Evolutionary conservation across 2,797 vertebrate genomes (phyloP).

Genomic region (Chromis chromis): DNA sequence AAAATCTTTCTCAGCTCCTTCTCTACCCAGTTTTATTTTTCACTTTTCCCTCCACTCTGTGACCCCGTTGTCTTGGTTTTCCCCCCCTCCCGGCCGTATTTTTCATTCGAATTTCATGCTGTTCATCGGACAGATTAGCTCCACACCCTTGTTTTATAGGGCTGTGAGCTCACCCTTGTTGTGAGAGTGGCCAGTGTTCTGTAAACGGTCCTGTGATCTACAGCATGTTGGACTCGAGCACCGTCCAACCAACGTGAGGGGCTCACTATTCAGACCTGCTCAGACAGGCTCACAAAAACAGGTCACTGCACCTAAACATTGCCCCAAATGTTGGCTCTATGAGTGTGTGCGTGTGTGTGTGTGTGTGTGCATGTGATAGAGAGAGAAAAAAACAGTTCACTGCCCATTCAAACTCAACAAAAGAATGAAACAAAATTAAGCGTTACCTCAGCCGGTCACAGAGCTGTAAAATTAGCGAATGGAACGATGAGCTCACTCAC

Average conservation of each 20-base stretch:
- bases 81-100: conserved; percentile 19
- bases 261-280: conserved; percentile 50
- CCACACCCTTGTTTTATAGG: conserved; percentile 75
- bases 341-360: conserved; percentile 9
- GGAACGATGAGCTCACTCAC: conserved; percentile 71
- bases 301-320: conserved; percentile 59
- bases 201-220: conserved; percentile 58
- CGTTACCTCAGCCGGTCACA: conserved; percentile 46
- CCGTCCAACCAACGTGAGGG: conserved; percentile 22
- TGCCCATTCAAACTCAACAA: conserved; percentile 27
- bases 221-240: conserved; percentile 45
- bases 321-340: conserved; percentile 25
- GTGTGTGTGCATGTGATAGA: conserved; percentile 11
- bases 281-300: conserved; percentile 56
- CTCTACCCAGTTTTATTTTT: conserved; percentile 18
- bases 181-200: conserved; percentile 60
- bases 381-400: conserved; percentile 2
- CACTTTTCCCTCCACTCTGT: conserved; percentile 24
- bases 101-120: conserved; percentile 46
- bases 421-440: conserved; percentile 44
- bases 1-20: conserved; percentile 24
- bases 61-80: conserved; percentile 25
- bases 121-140: conserved; percentile 64
- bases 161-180: conserved; percentile 72
- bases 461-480: conserved; percentile 63